Evolutionary conservation across 1,140 invertebrate species (phyloP).

Genomic region (Neomicropteryx cornuta): DNA sequence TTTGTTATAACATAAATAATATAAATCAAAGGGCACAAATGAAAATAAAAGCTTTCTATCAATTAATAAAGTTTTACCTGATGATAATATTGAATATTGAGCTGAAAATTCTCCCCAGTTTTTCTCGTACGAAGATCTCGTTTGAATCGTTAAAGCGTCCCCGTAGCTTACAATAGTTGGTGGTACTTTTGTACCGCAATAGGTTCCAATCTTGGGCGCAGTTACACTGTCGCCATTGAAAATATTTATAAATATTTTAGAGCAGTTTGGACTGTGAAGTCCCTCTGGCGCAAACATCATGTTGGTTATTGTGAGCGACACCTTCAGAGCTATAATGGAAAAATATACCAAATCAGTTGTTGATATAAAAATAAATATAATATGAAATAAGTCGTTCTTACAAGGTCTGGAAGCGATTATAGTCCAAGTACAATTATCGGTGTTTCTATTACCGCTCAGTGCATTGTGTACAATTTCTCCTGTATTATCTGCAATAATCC

Average conservation of each 20-base stretch:
- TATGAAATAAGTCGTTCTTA: too few species aligned
- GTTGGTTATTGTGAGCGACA: neutral
- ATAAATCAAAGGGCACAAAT: too few species aligned
- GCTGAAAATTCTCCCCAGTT: conserved; percentile 41
- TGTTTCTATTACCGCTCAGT: neutral
- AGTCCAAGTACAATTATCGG: conserved; percentile 48
- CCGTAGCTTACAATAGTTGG: conserved; percentile 51
- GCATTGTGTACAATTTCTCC: conserved; percentile 34
- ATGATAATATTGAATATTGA: conserved; percentile 49
- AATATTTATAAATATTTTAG: conserved; percentile 37
- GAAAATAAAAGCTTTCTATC: too few species aligned
- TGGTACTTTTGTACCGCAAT: conserved; percentile 43
- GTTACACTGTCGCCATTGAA: conserved; percentile 53
- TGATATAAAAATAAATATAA: too few species aligned
- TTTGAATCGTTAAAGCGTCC: conserved; percentile 47
- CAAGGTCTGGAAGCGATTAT: conserved; percentile 42
- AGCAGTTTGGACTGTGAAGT: conserved; percentile 23
- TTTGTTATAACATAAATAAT: too few species aligned
- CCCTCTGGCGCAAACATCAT: too few species aligned
- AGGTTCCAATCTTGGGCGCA: conserved; percentile 43
- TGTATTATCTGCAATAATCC: conserved; percentile 43
- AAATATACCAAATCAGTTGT: too few species aligned
- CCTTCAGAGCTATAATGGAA: too few species aligned
- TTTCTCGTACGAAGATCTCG: conserved; percentile 23
- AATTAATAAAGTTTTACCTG: too few species aligned